phyloP scores from a whole-genome alignment of 2,888 invertebrate species.

The Mesorhabditis spiculigera region DNA sequence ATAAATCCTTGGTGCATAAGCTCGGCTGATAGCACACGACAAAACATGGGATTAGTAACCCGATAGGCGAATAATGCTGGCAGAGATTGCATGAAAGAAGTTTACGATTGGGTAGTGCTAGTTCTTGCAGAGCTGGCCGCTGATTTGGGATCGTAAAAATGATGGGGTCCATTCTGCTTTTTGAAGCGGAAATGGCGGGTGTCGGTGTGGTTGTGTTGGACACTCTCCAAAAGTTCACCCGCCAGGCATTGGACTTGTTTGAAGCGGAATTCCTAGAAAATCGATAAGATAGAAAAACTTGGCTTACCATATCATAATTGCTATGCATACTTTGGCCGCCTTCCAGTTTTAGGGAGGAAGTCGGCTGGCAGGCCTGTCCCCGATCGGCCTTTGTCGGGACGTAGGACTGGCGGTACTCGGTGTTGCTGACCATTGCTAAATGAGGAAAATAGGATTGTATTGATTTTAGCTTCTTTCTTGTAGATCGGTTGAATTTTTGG shows the following conservation, averaged over 20 bases:
- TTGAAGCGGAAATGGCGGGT: slow-evolving; percentile 37
- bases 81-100: neutral
- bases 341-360: slow-evolving; percentile 25
- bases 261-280: slow-evolving; percentile 33
- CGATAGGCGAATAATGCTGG: too few species aligned
- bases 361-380: slow-evolving; percentile 26
- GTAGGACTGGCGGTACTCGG: slow-evolving; percentile 3
- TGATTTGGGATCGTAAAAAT: slow-evolving; percentile 27
- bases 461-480: too few species aligned
- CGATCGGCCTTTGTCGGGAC: neutral
- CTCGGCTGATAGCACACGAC: too few species aligned
- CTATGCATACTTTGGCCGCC: slow-evolving; percentile 23
- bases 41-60: too few species aligned
- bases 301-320: slow-evolving; percentile 27
- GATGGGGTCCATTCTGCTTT: slow-evolving; percentile 32
- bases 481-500: too few species aligned
- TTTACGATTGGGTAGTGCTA: neutral
- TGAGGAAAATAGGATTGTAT: neutral
- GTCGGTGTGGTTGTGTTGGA: slow-evolving; percentile 25
- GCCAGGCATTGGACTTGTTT: slow-evolving; percentile 41
- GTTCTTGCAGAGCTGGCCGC: neutral
- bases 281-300: slow-evolving; percentile 7
- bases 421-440: neutral
- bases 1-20: too few species aligned
- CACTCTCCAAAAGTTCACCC: slow-evolving; percentile 43